These are phyloP conservation scores for Sceliomorpha sp. DNA, from an alignment of 2,888 invertebrate species.

Conservation along the genomic window DNA sequence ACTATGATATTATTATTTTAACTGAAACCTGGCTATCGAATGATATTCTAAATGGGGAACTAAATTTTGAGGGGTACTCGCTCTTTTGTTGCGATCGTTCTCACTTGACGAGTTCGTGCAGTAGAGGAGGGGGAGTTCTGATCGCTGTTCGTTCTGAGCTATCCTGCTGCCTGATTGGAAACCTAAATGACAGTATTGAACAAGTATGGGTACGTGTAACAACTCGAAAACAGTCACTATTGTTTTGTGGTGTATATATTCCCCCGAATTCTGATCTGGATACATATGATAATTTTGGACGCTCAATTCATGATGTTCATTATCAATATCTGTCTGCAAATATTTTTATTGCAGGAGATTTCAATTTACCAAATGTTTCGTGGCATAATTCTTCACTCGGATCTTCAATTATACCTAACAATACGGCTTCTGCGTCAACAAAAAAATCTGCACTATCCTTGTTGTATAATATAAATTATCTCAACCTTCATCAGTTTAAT, in stretches of 20 bases:
- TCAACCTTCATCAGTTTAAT: too few species aligned
- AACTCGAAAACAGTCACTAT: not conserved
- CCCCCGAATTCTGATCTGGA: not conserved
- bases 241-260: conserved; percentile 2
- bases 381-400: conserved; percentile 1
- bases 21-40: conserved; percentile 5
- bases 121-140: not conserved
- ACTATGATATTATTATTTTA: conserved; percentile 1
- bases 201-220: not conserved
- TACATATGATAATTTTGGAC: conserved; percentile 1
- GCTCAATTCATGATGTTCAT: not conserved
- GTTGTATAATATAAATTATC: too few species aligned
- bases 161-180: not conserved
- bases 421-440: too few species aligned
- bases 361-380: not conserved
- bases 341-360: not conserved
- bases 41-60: not conserved
- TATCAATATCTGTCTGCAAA: not conserved
- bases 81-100: conserved; percentile 3
- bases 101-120: not conserved
- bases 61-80: not conserved
- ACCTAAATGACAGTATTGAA: not conserved
- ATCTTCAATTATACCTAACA: too few species aligned
- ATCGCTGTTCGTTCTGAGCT: conserved; percentile 1
- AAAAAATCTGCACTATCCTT: too few species aligned